Evolutionary conservation across 2,797 vertebrate species (phyloP), one percentile per base, ranked within the genome.

Genomic region (Champsocephalus esox): DNA sequence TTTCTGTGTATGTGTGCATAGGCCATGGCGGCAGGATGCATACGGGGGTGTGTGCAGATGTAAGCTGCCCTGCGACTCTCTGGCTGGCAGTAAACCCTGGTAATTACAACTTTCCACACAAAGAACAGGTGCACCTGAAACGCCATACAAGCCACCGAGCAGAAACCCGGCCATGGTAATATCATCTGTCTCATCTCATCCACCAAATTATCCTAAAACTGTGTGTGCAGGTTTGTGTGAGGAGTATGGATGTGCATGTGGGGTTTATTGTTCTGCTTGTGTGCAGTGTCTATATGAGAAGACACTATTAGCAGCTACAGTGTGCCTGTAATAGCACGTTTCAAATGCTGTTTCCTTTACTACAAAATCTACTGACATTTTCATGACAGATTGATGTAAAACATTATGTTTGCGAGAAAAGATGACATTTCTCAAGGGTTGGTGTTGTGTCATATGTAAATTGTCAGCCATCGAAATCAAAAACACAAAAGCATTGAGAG

Each of bases 41-140:
- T 60, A 55, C 44, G 74, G 88, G 85, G 82, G 85, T 38, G 77
- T 88, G 86, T 86, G 86, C 87, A 89, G 92, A 92, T 92, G 89
- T 81, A 82, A 57, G 79, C 86, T 79, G 84, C 83, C 82, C 75
- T 72, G 70, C 74, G 75, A 52, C 87, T 89, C 87, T 85, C 78
- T 55, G 67, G 77, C 77, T 93, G 92, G 88, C 92, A 92, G 82
- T 88, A 90, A 91, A 91, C 83, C 70, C 81, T 21, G 80, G 79
- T 93, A 93, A 95, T 94, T 93, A 93, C 87, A 90, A 91, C 87
- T 86, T 88, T 92, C 80, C 87, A 86, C 82, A 89, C 87, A 92
- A 88, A 92, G 90, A 90, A 90, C 93, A 94, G 93, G 93, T 94
- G 94, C 89, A 86, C 76, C 85, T 86, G 87, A 90, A 92, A 89